phyloP scores from a whole-genome alignment of 2,888 invertebrate genomes.

The Aphidius colemani region DNA sequence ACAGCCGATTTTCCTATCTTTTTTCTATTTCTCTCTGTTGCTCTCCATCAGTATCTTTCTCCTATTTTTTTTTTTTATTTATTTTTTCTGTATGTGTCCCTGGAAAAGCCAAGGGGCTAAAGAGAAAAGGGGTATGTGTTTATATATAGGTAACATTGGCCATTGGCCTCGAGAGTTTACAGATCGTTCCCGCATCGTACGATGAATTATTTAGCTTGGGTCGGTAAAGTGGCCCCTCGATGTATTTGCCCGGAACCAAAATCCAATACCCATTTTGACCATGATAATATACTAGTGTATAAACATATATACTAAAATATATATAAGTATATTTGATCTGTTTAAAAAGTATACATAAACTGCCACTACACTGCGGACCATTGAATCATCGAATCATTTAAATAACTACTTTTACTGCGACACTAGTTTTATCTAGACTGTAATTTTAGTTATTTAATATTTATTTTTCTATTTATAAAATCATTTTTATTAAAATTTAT shows the following conservation, averaged over 20 bases:
- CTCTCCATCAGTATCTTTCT: background rate
- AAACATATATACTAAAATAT: background rate
- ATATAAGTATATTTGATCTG: too few relatives aligned
- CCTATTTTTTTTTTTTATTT: background rate
- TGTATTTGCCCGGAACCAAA: conserved; percentile 37
- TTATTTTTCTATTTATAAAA: too few relatives aligned
- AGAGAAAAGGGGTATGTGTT: background rate
- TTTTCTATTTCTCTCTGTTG: background rate
- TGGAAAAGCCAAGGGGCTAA: background rate
- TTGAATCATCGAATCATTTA: too few relatives aligned
- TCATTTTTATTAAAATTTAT: too few relatives aligned
- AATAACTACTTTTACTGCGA: too few relatives aligned
- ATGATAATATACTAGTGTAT: background rate
- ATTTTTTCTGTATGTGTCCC: background rate
- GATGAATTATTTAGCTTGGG: conserved; percentile 52
- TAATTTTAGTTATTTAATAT: too few relatives aligned
- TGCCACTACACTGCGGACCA: too few relatives aligned
- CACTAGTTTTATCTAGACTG: too few relatives aligned
- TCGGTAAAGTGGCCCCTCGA: conserved; percentile 46
- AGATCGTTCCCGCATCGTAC: conserved; percentile 32
- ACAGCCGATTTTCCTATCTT: background rate
- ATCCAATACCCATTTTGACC: too few relatives aligned
- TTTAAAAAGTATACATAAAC: background rate
- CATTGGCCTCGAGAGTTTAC: conserved; percentile 21
- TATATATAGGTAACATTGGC: conserved; percentile 2